phyloP scores from a whole-genome alignment of 2,797 vertebrate species.

The Chiloscyllium punctatum region DNA sequence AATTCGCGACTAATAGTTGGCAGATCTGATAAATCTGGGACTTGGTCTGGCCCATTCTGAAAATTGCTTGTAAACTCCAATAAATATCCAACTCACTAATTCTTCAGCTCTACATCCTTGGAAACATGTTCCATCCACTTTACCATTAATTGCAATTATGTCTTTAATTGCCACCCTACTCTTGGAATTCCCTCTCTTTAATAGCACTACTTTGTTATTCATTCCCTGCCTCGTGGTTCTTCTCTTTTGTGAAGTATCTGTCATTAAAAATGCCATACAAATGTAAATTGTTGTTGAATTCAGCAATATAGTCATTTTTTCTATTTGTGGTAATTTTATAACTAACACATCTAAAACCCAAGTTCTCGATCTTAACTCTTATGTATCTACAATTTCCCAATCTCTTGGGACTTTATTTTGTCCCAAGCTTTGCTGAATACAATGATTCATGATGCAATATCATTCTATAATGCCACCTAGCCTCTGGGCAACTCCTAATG shows the following conservation, averaged over 20 bases:
- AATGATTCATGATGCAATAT: background rate
- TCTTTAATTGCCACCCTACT: background rate
- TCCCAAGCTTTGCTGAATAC: background rate
- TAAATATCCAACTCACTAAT: background rate
- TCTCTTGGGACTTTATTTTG: background rate
- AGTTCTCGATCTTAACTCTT: background rate
- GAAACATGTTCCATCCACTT: background rate
- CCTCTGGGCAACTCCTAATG: background rate
- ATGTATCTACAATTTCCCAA: background rate
- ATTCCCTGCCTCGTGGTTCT: background rate
- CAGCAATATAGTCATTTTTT: background rate
- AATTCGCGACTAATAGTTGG: background rate
- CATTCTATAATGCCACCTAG: background rate
- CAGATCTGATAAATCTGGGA: background rate
- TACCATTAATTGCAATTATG: background rate
- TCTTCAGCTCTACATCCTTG: background rate
- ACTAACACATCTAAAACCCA: background rate
- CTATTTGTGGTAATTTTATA: background rate
- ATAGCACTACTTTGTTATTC: background rate
- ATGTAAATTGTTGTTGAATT: background rate
- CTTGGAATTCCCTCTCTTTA: background rate
- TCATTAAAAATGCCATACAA: background rate
- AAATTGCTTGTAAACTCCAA: background rate
- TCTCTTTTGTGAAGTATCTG: background rate
- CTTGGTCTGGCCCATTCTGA: background rate